Evolutionary conservation across 1,140 invertebrate genomes (phyloP), one percentile per base, ranked within the genome.

Genomic region (Musca domestica): DNA sequence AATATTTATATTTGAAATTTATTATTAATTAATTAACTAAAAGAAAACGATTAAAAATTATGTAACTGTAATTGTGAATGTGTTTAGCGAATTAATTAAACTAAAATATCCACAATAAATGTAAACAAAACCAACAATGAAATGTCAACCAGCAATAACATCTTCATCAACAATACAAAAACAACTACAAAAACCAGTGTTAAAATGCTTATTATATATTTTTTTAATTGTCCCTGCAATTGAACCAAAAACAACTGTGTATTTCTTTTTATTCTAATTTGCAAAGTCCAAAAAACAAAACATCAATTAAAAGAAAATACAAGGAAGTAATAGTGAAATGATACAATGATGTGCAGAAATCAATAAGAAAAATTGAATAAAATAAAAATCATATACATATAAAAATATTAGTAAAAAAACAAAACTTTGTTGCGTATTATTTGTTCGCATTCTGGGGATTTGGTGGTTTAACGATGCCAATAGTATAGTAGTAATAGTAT

Each of bases 51-150:
- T 41, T 41, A 41, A 41, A 5, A 58, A 34, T 61, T 61, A 34
- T 61, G 56, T 61, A 61, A 61, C 19, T 61, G 34, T 34, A 61
- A 34, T 34, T 61, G 34, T 61, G 34, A 61, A 61, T 61, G 56
- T 61, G 56, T 61, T 61, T 61, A 61, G 56, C 27, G 34, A 61
- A 61, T 61, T 61, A 61, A 61, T 19, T 30, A 4, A 48, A 15
- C 19, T 20, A 5, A 51, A 51, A 51, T 22, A 20, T 17, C 20
- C 19, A 41, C 34, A 41, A 41, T 41, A 41, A 41, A 41, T 41
- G 34, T 41, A 41, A n/a, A 41, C 34, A 41, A 41, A 41, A 41
- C 4, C 5, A 41, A 9, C 2, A 41, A 41, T 2, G 34, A 41
- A 41, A 41, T 41, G 4, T 41, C 34, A 41, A 41, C 34, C 34